Evolutionary conservation across 2,888 invertebrate genomes (phyloP), one percentile per base, ranked within the genome.

Genomic region (Siphonodentalium dalli): DNA sequence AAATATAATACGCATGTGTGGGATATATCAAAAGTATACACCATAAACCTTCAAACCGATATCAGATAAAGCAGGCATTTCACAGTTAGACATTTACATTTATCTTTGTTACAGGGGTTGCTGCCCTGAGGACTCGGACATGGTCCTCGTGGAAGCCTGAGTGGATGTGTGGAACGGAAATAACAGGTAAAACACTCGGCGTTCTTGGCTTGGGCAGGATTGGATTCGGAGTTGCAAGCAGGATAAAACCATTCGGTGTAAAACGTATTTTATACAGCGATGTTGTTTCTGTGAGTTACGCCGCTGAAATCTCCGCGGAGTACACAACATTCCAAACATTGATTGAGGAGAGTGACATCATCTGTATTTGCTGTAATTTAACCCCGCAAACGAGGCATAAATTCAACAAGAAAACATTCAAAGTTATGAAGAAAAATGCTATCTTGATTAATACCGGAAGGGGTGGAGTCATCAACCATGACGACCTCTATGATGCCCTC

Each of bases 121-220:
- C 63, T 4, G 77, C 78, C 4, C 78, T 78, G 7, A 75, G 71
- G 48, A 87, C 86, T 52, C 93, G 93, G 0, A 89, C 89, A 46
- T 96, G 96, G 95, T 87, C 79, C 26, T 86, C 91, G 0, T 95
- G 94, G 94, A 87, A 90, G 0, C 94, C 94, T 0, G 86, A 88
- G 62, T 94, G 92, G 90, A 89, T 95, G 89, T 92, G 91, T 61
- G 96, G 96, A 0, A 89, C 88, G 8, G 90, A 91, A 0, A 82
- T 97, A 1, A 85, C 86, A 4, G 87, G 87, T 23, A 87, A 91
- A 5, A 90, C 89, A 0, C 88, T 96, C 0, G 81, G 81, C 7
- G 65, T 66, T 23, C 66, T 80, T 9, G 82, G 82, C 4, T 63
- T 81, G 18, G 82, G 82, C 2, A 61, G 82, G 18, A 83, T 83